Conservation (phyloP, 2,888 invertebrate genomes). For the Smittia sp. region DNA sequence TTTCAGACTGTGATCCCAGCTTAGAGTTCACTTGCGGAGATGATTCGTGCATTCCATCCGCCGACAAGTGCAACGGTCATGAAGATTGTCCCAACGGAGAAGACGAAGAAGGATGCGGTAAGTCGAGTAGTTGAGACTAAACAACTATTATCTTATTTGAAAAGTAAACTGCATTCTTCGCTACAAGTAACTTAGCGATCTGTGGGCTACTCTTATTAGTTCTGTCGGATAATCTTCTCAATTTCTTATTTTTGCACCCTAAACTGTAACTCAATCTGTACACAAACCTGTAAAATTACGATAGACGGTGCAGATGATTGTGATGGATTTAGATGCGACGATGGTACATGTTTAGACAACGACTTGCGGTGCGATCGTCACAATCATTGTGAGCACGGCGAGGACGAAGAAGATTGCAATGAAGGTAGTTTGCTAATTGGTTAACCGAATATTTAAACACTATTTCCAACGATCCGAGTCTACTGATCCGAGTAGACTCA, state of each 20-base stretch:
- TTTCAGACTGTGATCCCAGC: conserved; percentile 42
- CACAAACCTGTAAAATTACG: neutral
- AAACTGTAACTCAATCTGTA: conserved; percentile 42
- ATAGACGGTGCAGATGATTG: conserved; percentile 24
- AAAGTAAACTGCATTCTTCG: neutral
- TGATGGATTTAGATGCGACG: conserved; percentile 61
- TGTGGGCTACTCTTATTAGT: neutral
- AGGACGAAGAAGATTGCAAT: conserved; percentile 67
- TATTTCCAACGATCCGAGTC: conserved; percentile 34
- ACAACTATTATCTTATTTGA: neutral
- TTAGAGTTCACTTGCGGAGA: conserved; percentile 64
- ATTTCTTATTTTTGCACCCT: neutral
- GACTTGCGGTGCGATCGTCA: conserved; percentile 57
- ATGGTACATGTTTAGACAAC: conserved; percentile 60
- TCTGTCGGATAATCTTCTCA: neutral
- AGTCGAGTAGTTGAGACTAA: conserved; percentile 20
- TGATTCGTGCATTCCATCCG: conserved; percentile 59
- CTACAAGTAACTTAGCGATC: neutral
- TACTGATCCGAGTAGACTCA: no score
- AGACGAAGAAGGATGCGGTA: conserved; percentile 49
- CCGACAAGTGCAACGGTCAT: conserved; percentile 47
- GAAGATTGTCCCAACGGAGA: conserved; percentile 50
- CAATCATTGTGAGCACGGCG: conserved; percentile 59
- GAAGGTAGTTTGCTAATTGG: conserved; percentile 43
- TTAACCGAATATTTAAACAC: conserved; percentile 26